A percentile compares a stretch with the other conserved stretches of the same genome.
Conservation (phyloP, 1,140 invertebrate species). For the Drosophila suzukii region DNA sequence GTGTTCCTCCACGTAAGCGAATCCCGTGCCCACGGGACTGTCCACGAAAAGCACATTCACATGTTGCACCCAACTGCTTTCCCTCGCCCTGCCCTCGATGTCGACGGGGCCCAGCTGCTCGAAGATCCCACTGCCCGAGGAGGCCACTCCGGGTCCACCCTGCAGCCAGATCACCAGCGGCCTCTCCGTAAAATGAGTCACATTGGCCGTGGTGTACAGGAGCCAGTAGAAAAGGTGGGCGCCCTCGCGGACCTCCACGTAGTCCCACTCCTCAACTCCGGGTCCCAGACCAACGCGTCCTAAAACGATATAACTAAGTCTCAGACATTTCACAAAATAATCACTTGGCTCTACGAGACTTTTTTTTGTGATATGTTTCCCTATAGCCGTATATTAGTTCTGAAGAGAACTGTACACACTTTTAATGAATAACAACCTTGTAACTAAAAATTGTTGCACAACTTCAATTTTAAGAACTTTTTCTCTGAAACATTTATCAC, state of each 20-base stretch:
- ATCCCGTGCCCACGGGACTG: constrained; percentile 95
- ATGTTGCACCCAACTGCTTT: constrained; percentile 91
- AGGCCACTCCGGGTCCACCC: constrained; percentile 91
- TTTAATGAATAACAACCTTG: too few relatives aligned
- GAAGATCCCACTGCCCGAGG: constrained; percentile 92
- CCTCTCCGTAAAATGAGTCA: constrained; percentile 86
- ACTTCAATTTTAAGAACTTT: too few relatives aligned
- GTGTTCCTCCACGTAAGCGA: constrained; percentile 90
- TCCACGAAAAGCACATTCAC: constrained; percentile 94
- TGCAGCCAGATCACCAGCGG: constrained; percentile 93
- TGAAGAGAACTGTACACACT: too few relatives aligned
- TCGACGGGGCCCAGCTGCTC: constrained; percentile 91
- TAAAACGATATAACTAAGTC: neutral
- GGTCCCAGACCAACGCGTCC: constrained; percentile 85
- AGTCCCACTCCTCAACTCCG: constrained; percentile 89
- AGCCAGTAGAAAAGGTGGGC: constrained; percentile 95
- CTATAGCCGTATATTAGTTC: too few relatives aligned
- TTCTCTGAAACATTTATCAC: too few relatives aligned
- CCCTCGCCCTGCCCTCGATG: constrained; percentile 87
- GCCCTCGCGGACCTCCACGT: constrained; percentile 87
- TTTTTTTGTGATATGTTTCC: too few relatives aligned
- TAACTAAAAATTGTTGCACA: too few relatives aligned
- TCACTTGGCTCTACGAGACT: neutral
- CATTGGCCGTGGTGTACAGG: constrained; percentile 89
- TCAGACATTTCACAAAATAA: neutral